Percentiles rank a stretch among this genome's conserved stretches.
Evolutionary conservation across 2,888 invertebrate genomes (phyloP).

Genomic region (Eulithis testata): DNA sequence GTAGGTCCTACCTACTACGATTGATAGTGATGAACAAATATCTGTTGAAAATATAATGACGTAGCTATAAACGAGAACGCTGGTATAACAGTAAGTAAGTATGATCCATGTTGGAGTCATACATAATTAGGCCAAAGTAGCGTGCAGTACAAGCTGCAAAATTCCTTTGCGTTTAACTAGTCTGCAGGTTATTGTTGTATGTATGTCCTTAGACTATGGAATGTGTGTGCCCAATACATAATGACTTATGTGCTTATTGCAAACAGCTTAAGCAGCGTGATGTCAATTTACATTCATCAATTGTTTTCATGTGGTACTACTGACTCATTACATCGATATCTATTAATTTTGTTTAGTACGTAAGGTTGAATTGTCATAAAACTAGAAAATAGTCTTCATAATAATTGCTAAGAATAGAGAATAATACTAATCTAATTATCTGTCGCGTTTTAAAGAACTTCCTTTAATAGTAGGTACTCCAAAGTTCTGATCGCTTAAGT

Average conservation of each 20-base stretch:
- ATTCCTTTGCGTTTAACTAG: slow-evolving; percentile 32
- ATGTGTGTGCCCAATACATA: slow-evolving; percentile 37
- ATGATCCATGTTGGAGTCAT: not conserved
- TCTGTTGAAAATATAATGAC: too few relatives aligned
- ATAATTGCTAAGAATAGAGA: too few relatives aligned
- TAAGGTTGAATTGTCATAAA: too few relatives aligned
- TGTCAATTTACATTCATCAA: not conserved
- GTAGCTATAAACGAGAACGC: too few relatives aligned
- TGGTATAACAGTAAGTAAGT: not conserved
- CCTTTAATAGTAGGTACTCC: not conserved
- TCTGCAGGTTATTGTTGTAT: slow-evolving; percentile 27
- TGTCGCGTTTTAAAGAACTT: too few relatives aligned
- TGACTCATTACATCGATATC: too few relatives aligned
- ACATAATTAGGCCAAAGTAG: slow-evolving; percentile 45
- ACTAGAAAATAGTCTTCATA: too few relatives aligned
- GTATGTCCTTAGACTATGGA: slow-evolving; percentile 13
- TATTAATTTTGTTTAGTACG: too few relatives aligned
- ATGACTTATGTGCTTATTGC: slow-evolving; percentile 29
- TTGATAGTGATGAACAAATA: too few relatives aligned
- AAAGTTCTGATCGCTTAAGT: not conserved
- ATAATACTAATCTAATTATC: too few relatives aligned
- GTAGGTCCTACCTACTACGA: too few relatives aligned
- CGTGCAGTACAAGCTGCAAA: slow-evolving; percentile 47
- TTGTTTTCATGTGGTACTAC: too few relatives aligned
- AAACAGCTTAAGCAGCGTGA: slow-evolving; percentile 19